A percentile compares a stretch with the other conserved stretches of the same genome.
These are phyloP conservation scores for Hyperoplus immaculatus DNA, from an alignment of 2,797 vertebrate species.

Conservation along the genomic window DNA sequence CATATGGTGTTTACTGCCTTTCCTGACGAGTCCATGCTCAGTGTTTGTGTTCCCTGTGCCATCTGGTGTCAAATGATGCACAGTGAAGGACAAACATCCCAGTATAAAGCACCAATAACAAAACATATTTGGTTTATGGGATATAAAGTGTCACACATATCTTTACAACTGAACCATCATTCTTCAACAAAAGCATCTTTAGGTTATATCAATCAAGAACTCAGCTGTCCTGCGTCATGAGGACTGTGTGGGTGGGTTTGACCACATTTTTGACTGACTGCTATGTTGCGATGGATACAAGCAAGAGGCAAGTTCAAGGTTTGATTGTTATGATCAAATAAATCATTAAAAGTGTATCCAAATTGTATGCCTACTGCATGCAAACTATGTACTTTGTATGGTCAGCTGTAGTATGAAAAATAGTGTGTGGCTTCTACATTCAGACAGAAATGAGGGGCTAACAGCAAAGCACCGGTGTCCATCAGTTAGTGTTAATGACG, in stretches of 20 bases:
- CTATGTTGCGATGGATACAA: no score
- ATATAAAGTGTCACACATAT: no score
- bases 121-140: no score
- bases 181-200: neutral
- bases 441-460: neutral
- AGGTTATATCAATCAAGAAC: neutral
- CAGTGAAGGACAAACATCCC: neutral
- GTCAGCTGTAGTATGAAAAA: neutral
- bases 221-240: neutral
- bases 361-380: no score
- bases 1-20: neutral
- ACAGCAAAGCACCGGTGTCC: slow-evolving; percentile 20
- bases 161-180: no score
- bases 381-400: no score
- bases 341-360: no score
- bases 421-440: slow-evolving; percentile 13
- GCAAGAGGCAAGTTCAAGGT: no score
- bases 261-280: neutral
- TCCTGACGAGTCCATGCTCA: neutral
- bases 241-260: neutral
- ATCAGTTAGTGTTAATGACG: slow-evolving; percentile 7
- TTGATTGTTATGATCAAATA: no score
- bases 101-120: no score
- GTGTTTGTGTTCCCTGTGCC: no score
- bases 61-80: neutral